Evolutionary conservation across 2,113 vertebrate genomes (phyloP), one percentile per base, ranked within the genome.

Genomic region (Carassius carassius): DNA sequence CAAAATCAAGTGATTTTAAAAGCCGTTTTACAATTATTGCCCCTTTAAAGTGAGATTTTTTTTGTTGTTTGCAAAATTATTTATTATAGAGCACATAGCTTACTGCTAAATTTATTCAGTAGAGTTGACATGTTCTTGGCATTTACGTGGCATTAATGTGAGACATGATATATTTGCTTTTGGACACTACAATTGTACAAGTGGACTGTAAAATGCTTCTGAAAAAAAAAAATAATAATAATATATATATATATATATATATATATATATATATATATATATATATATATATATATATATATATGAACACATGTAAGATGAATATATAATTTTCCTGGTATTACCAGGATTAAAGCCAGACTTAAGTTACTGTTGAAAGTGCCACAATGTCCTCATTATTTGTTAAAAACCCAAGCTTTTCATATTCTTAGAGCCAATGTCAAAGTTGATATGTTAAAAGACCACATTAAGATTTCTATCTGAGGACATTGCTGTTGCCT

Each of bases 381-480:
- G 5, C 81, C 25, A 37, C 76, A 82, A 58, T 49, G 32, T 74
- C 56, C 29, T 75, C 58, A 54, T 83, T 82, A n/a, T 79, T 85
- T 86, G 60, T 86, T 78, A 19, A 81, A 19, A 67, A 44, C 16
- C 32, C 49, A 70, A 14, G 25, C 47, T 44, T 69, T 77, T 84
- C 58, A 29, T 77, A 32, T 79, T 35, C 35, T 47, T 47, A 51
- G 41, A 72, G 29, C 63, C 35, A 29, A 73, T 72, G 76, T 77
- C 85, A 83, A 47, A 17, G 49, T 29, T 76, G 67, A 60, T 76
- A 23, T 69, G 69, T 54, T 85, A 56, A 80, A 76, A 65, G 58
- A 76, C 70, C 25, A 72, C 56, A 89, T 84, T 77, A 77, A 81
- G 62, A 21, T 17, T 72, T 51, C 9, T 80, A 77, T 88, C 82